Evolutionary conservation across 2,888 invertebrate genomes (phyloP), one percentile per base, ranked within the genome.

Genomic region (Ganaspis brasiliensis): DNA sequence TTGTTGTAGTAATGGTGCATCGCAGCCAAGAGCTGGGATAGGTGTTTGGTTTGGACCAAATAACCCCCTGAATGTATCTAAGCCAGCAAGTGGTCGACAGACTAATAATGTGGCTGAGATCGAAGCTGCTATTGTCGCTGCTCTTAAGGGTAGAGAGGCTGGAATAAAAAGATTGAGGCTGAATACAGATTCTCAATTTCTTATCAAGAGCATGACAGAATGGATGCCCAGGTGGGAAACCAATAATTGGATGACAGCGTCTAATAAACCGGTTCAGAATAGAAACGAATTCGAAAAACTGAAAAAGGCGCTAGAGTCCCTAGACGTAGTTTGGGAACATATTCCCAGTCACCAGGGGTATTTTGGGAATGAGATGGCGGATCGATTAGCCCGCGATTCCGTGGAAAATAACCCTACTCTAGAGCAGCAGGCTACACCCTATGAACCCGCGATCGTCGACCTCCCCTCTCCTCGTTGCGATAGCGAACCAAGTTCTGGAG

Each of bases 41-140:
- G n/a, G n/a, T n/a, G n/a, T n/a, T n/a, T n/a, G n/a, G n/a, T n/a
- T n/a, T n/a, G n/a, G n/a, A n/a, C n/a, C n/a, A n/a, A n/a, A n/a
- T n/a, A n/a, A 97, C 92, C 93, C 93, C 0, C 93, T 94, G 81
- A 98, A 98, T 92, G 91, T 95, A 0, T 95, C 96, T 19, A 95
- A 95, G 86, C 96, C 96, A 1, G 95, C 98, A 0, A 89, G 92
- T 0, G 97, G 98, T 1, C 93, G 95, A 74, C 95, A 96, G 5
- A 98, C 98, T 0, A 99, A 99, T 89, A 98, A 99, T 91, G 95
- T 96, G 84, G 99, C 98, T 5, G 99, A 99, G 92, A 98, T 98
- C 79, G 96, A 97, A 92, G 98, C 97, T 2, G 95, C 96, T 0
- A 95, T 94, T 77, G 91, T 93, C 87, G 98, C 98, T 1, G 94